phyloP scores from a whole-genome alignment of 2,888 invertebrate genomes.

The Vannuccia rotundouncinata region DNA sequence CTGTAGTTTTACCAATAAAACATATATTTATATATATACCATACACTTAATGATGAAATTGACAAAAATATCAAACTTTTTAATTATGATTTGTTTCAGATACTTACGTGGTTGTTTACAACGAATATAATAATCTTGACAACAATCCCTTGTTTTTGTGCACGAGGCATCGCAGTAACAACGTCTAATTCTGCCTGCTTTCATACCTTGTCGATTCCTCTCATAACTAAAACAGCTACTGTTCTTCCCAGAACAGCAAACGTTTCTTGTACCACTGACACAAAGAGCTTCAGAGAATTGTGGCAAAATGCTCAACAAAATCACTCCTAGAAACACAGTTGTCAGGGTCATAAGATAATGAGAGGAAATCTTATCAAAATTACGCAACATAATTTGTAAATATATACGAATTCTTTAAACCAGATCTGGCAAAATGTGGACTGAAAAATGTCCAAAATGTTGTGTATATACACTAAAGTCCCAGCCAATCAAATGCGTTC shows the following conservation, averaged over 20 bases:
- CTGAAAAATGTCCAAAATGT: too few species aligned
- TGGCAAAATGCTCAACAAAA: not conserved
- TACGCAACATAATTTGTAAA: too few species aligned
- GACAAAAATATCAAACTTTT: too few species aligned
- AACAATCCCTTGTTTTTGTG: conserved; percentile 27
- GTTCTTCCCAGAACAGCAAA: conserved; percentile 7
- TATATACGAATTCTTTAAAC: too few species aligned
- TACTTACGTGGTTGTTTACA: conserved; percentile 29
- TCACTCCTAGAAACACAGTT: not conserved
- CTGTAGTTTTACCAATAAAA: too few species aligned
- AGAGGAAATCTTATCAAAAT: too few species aligned
- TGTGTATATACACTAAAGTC: too few species aligned
- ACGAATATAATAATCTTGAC: conserved; percentile 9
- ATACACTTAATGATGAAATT: too few species aligned
- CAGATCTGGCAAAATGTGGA: too few species aligned
- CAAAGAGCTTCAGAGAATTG: not conserved
- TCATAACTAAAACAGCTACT: conserved; percentile 1
- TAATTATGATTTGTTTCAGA: not conserved
- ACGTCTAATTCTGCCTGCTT: not conserved
- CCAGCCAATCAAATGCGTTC: too few species aligned
- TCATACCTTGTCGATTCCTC: not conserved
- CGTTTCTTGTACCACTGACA: not conserved
- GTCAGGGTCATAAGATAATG: not conserved
- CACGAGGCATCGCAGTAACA: conserved; percentile 34
- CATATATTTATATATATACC: too few species aligned